Base-by-base conservation (phyloP, 2,113 vertebrate genomes). In the Martes martes region DNA sequence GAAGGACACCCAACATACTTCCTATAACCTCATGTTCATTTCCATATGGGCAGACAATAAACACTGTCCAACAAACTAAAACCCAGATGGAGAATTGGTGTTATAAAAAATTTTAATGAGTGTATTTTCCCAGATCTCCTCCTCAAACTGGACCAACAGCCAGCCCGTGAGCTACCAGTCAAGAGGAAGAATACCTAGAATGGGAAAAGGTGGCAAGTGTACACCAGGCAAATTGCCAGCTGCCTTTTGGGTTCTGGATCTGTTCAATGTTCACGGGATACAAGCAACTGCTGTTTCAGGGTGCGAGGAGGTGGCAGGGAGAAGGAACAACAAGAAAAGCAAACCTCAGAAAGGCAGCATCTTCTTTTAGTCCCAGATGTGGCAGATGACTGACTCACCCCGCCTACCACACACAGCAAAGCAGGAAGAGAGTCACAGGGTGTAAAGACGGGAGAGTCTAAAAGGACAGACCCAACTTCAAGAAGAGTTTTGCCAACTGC, bases 151-250 rank as follows among this genome's bases (percentile, higher is more conserved):
- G 88, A 96, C 81, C 85, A 57, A 36, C 21, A 74, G 94, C 81
- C 97, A 98, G 84, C 47, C 36, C 4, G 9, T 8, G 86, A 96
- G 67, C 95, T 94, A 96, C 82, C 95, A 95, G 76, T 97, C 84
- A 97, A 96, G 91, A 92, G n/a, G 45, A 21, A 85, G 59, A 94
- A 96, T 90, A 97, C 88, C 95, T 95, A 90, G 71, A 88, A 47
- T 83, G 69, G 80, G 55, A 94, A 79, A 96, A 89, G 45, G 71
- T 67, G 92, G 90, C 96, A 97, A 84, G 96, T 76, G 97, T 88
- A 95, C 69, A 57, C 80, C 59, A 71, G 96, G 96, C 88, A 89
- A 89, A 1, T 4, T 94, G 74, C 94, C 97, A 96, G 65, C 85
- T 82, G 52, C 63, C 87, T 97, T 97, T 94, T 67, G 33, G 84